A percentile compares a stretch with the other conserved stretches of the same genome.
Conservation (phyloP, 1,140 invertebrate genomes). For the Pristionchus pacificus region DNA sequence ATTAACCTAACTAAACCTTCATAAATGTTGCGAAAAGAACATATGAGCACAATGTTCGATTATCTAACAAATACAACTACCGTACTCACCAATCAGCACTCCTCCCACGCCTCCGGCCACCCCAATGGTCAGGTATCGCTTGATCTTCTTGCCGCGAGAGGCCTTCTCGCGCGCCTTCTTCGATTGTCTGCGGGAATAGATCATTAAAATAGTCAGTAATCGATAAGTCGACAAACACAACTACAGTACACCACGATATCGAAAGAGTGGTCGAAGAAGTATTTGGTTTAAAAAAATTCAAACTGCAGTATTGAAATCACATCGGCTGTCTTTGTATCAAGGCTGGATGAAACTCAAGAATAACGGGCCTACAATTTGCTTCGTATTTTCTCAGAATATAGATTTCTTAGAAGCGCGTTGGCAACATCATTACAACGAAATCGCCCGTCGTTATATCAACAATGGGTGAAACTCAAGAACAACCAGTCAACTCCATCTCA, state of each 20-base stretch:
- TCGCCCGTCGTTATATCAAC: too few relatives aligned
- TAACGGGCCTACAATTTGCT: too few relatives aligned
- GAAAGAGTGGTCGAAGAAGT: background rate
- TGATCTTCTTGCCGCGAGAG: conserved; percentile 58
- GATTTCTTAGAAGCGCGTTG: too few relatives aligned
- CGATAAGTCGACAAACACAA: conserved; percentile 6
- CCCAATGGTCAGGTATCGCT: conserved; percentile 60
- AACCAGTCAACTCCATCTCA: too few relatives aligned
- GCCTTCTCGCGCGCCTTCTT: conserved; percentile 54
- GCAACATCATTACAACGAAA: too few relatives aligned
- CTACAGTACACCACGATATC: background rate
- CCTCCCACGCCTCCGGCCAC: conserved; percentile 60
- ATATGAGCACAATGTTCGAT: conserved; percentile 12
- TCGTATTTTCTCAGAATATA: too few relatives aligned
- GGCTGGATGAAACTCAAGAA: too few relatives aligned
- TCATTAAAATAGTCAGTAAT: background rate
- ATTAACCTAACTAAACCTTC: background rate
- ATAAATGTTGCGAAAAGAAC: background rate
- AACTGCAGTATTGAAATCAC: too few relatives aligned
- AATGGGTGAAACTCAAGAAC: too few relatives aligned
- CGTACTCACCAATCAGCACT: conserved; percentile 59
- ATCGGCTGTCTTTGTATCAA: too few relatives aligned
- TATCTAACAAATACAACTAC: background rate
- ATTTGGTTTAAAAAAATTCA: too few relatives aligned
- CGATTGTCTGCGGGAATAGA: conserved; percentile 56